phyloP scores from a whole-genome alignment of 2,888 invertebrate genomes.

The Lamellibrachia columna region DNA sequence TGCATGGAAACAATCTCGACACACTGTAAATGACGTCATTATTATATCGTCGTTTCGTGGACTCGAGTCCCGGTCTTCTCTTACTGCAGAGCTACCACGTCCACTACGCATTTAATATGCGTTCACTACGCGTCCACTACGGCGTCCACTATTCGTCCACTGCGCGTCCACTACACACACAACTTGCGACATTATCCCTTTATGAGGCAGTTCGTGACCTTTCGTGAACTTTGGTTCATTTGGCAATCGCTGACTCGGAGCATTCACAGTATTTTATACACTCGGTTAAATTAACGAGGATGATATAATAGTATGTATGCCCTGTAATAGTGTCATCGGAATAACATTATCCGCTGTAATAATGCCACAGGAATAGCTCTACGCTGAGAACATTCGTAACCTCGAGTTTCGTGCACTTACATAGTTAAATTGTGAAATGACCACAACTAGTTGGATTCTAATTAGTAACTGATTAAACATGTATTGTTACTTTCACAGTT shows the following conservation, averaged over 20 bases:
- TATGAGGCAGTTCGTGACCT: not conserved
- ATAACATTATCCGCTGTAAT: not conserved
- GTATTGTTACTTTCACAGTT: no score
- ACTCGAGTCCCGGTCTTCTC: no score
- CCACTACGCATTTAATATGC: no score
- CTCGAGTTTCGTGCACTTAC: not conserved
- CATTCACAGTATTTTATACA: not conserved
- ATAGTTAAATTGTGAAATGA: no score
- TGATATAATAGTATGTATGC: not conserved
- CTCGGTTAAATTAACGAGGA: not conserved
- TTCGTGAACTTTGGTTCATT: constrained; percentile 7
- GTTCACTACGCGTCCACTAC: no score
- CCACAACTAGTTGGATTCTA: no score
- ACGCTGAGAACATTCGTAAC: not conserved
- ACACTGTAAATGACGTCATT: no score
- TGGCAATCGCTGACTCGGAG: not conserved
- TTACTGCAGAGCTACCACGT: no score
- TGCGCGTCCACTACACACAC: not conserved
- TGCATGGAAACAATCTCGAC: no score
- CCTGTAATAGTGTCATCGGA: not conserved
- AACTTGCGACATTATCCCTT: not conserved
- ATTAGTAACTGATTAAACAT: no score
- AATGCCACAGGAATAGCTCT: not conserved
- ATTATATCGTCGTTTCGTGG: no score
- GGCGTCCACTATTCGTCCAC: not conserved